Evolutionary conservation across 2,888 invertebrate genomes (phyloP), one percentile per base, ranked within the genome.

Genomic region (Sericinus montela): DNA sequence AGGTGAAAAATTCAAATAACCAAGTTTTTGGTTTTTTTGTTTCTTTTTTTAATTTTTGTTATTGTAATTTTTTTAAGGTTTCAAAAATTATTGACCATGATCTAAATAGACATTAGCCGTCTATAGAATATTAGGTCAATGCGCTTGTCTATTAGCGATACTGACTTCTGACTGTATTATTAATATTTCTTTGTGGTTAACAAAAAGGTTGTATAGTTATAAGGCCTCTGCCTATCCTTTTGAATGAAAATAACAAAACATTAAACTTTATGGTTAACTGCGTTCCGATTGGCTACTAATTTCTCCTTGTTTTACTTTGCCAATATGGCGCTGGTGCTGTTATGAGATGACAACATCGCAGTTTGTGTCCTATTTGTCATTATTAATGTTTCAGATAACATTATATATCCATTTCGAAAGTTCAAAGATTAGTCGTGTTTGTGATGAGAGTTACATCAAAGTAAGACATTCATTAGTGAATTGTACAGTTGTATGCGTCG

Each of bases 301-400:
- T 48, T 54, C 54, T 57, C 54, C 63, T 59, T 63, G 61, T 65
- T 64, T 63, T 63, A 63, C 63, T 80, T 80, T 74, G 68, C 79
- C 86, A 88, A 88, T 81, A 89, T 89, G 89, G 89, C 89, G 89
- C 78, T 79, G 75, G 73, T 82, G 73, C 81, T 87, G 84, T 87
- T 87, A 79, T 84, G 82, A 85, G 85, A 87, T 89, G 89, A 89
- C 89, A 89, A 88, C 89, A 89, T 88, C 85, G 84, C 80, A 88
- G 77, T 86, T 87, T 82, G 84, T 83, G 82, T 74, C 71, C 72
- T 74, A 79, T 75, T 84, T 83, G 79, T 84, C 80, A 76, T 73
- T 71, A 63, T 67, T 69, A 63, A 66, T 71, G 69, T 69, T 72
- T 63, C 64, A 76, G 66, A 73, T 63, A 64, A 69, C 62, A 59